A percentile compares a stretch with the other conserved stretches of the same genome.
phyloP scores from a whole-genome alignment of 2,113 vertebrate species.

The Oxyruncus cristatus region DNA sequence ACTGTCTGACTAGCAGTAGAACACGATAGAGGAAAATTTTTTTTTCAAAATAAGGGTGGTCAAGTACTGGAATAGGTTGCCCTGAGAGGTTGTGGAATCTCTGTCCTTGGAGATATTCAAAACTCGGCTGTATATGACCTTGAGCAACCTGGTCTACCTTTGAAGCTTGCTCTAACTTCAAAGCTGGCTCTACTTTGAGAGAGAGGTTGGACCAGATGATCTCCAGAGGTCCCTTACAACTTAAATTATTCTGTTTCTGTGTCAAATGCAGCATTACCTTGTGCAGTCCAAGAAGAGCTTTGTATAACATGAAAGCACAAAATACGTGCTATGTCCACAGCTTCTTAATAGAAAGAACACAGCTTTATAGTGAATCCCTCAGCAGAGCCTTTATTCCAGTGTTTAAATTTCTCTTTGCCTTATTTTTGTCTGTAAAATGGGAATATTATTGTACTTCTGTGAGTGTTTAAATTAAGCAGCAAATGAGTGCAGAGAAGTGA shows the following conservation, averaged over 20 bases:
- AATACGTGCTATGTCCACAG: conserved; percentile 13
- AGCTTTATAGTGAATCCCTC: neutral
- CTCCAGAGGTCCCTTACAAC: conserved; percentile 54
- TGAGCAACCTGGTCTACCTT: conserved; percentile 55
- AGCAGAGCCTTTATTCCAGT: conserved; percentile 5
- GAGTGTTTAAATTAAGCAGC: neutral
- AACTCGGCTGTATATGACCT: conserved; percentile 38
- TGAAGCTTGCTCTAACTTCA: conserved; percentile 50
- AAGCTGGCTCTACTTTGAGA: conserved; percentile 49
- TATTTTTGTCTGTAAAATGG: neutral
- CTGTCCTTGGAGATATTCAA: conserved; percentile 34
- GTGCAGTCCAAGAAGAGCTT: conserved; percentile 37
- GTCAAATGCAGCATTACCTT: conserved; percentile 60
- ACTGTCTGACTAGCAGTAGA: neutral
- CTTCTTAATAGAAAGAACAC: conserved; percentile 23
- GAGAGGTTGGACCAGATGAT: conserved; percentile 31
- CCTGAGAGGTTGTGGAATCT: neutral
- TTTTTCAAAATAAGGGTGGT: conserved; percentile 15
- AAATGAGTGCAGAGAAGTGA: neutral
- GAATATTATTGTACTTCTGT: neutral
- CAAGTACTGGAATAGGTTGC: neutral
- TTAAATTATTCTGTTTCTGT: conserved; percentile 62
- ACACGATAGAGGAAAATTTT: neutral
- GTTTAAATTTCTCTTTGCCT: neutral
- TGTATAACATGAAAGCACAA: conserved; percentile 51